Evolutionary conservation across 2,888 invertebrate species (phyloP).

Genomic region (Sphinx pinastri): DNA sequence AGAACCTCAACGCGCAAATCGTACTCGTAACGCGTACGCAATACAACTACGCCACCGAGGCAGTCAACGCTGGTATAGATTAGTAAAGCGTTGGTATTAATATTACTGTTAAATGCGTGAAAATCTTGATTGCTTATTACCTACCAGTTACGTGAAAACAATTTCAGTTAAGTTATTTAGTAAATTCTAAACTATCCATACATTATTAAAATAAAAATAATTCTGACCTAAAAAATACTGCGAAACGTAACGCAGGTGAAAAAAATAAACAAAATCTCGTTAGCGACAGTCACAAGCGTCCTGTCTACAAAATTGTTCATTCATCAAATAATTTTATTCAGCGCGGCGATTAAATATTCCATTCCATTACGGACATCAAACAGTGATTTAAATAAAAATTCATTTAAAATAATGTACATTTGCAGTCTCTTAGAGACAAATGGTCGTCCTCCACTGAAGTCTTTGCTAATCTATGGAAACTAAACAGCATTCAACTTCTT

Average conservation of each 20-base stretch:
- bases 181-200: too few species aligned
- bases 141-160: too few species aligned
- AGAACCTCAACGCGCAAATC: too few species aligned
- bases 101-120: too few species aligned
- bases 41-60: too few species aligned
- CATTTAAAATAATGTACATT: not conserved
- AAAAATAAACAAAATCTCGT: not conserved
- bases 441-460: not conserved
- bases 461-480: slow-evolving; percentile 33
- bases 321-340: slow-evolving; percentile 20
- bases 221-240: too few species aligned
- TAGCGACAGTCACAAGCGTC: not conserved
- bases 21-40: too few species aligned
- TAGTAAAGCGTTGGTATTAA: too few species aligned
- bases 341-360: not conserved
- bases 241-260: not conserved
- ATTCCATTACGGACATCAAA: slow-evolving; percentile 21
- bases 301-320: slow-evolving; percentile 9
- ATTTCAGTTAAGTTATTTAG: too few species aligned
- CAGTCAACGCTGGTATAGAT: too few species aligned
- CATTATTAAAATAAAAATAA: too few species aligned
- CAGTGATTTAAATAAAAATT: slow-evolving; percentile 18
- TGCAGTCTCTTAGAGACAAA: slow-evolving; percentile 2
- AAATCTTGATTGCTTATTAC: too few species aligned
- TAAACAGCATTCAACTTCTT: slow-evolving; percentile 47